phyloP scores from a whole-genome alignment of 2,888 invertebrate species.

The Halocaridina rubra region DNA sequence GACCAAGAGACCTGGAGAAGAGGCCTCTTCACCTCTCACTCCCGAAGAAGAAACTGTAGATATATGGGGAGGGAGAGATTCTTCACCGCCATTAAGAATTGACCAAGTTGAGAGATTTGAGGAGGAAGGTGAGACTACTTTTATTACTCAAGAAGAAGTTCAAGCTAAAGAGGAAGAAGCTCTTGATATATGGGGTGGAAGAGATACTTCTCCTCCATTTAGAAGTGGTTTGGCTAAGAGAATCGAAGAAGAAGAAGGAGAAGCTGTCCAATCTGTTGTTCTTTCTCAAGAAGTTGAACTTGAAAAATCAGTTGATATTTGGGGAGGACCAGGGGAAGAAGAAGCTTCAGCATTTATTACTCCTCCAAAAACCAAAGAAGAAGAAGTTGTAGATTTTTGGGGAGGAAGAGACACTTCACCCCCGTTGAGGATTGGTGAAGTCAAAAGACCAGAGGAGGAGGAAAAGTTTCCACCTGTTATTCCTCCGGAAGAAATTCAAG shows the following conservation, averaged over 20 bases:
- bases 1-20: background rate
- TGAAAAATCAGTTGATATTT: background rate
- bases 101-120: too few relatives aligned
- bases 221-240: background rate
- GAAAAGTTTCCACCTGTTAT: background rate
- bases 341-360: background rate
- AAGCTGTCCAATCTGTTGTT: background rate
- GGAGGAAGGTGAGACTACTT: too few relatives aligned
- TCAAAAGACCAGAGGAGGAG: background rate
- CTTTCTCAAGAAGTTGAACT: background rate
- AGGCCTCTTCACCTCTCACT: background rate
- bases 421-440: background rate
- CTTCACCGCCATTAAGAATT: background rate
- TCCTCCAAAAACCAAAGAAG: background rate
- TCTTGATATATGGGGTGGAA: background rate
- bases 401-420: slow-evolving; percentile 25
- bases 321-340: background rate
- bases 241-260: background rate
- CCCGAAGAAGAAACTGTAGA: background rate
- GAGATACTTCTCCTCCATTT: background rate
- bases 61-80: background rate
- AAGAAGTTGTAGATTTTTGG: slow-evolving; percentile 24
- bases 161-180: background rate
- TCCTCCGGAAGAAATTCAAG: background rate
- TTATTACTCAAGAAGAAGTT: background rate